These are phyloP conservation scores for pig (Sus scrofa) DNA, from an alignment of 2,113 vertebrate genomes.

Conservation along the genomic window DNA sequence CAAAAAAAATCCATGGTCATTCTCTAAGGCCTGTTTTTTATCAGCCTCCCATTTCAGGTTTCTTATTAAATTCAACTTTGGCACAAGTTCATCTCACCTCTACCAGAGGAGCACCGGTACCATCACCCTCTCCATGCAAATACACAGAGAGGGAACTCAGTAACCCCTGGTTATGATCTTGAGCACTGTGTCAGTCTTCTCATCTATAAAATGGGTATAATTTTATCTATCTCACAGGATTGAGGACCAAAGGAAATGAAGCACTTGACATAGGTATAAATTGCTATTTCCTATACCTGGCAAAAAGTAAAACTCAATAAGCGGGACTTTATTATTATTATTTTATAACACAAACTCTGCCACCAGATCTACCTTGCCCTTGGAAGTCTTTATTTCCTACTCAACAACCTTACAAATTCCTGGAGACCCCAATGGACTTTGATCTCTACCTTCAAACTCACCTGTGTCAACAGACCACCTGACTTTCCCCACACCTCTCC, in stretches of 20 bases:
- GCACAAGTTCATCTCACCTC: not conserved
- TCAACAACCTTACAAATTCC: not conserved
- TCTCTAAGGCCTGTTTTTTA: not conserved
- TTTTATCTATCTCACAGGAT: not conserved
- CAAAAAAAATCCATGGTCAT: not conserved
- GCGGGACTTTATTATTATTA: not conserved
- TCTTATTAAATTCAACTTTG: not conserved
- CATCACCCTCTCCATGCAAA: accelerated
- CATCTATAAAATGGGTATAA: not conserved
- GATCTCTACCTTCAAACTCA: not conserved
- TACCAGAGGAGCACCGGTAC: not conserved
- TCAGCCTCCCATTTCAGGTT: not conserved
- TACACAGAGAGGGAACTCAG: not conserved
- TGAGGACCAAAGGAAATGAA: not conserved
- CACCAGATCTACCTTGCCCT: not conserved
- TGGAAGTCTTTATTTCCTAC: not conserved
- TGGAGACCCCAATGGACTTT: not conserved
- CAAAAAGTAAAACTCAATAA: not conserved
- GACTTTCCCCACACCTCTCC: not conserved
- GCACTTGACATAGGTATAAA: not conserved
- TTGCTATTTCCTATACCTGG: not conserved
- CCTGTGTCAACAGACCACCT: not conserved
- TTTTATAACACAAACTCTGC: not conserved
- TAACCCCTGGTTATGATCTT: not conserved
- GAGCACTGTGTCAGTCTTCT: not conserved